phyloP scores from a whole-genome alignment of 2,797 vertebrate genomes.

The Crypturellus tataupa region DNA sequence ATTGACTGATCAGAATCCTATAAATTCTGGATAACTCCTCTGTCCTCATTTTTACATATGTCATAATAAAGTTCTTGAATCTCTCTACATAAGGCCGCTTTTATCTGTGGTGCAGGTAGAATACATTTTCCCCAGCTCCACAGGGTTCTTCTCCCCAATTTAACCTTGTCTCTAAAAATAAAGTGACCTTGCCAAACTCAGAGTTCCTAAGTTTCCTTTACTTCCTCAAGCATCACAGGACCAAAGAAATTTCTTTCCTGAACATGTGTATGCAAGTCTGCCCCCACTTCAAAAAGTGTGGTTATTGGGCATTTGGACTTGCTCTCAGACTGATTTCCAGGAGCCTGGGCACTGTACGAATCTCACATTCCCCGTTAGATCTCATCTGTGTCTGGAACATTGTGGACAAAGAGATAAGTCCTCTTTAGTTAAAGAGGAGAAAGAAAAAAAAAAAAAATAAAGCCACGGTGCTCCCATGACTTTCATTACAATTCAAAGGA shows the following conservation, averaged over 20 bases:
- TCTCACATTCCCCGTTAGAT: background rate
- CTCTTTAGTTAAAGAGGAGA: background rate
- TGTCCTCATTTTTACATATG: background rate
- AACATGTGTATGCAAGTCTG: rapidly evolving
- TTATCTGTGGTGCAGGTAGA: background rate
- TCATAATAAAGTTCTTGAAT: background rate
- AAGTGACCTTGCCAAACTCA: rapidly evolving
- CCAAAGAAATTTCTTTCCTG: background rate
- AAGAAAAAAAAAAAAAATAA: background rate
- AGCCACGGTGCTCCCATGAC: background rate
- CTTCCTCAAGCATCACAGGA: background rate
- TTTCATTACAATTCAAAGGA: background rate
- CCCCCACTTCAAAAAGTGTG: background rate
- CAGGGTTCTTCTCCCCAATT: background rate
- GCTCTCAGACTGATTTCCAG: background rate
- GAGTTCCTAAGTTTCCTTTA: background rate
- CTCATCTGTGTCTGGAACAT: background rate
- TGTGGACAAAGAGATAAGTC: background rate
- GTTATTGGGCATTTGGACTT: background rate
- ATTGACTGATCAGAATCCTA: background rate
- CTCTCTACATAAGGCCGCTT: rapidly evolving
- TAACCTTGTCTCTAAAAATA: background rate
- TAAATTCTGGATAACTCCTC: background rate
- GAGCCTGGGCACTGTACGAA: background rate
- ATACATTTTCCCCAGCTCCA: background rate